Evolutionary conservation across 2,797 vertebrate genomes (phyloP).

Genomic region (Apogon hyalosoma): DNA sequence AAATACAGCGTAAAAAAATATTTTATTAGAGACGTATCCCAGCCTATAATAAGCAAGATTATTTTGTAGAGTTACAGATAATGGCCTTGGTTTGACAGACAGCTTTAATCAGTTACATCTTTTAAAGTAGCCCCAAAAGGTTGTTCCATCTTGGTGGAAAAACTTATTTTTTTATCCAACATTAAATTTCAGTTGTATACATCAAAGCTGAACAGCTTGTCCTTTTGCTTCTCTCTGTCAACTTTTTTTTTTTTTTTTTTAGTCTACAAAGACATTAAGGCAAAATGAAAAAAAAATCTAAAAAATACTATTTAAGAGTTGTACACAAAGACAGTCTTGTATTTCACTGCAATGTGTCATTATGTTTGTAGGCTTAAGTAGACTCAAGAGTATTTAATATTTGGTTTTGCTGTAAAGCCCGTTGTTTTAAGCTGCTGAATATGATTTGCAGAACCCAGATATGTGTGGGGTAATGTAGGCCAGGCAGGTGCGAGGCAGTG

Average conservation of each 20-base stretch:
- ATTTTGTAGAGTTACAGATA: background rate
- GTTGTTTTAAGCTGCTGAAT: constrained; percentile 66
- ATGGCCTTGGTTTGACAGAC: background rate
- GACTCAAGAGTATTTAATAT: constrained; percentile 38
- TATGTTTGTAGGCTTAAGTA: constrained; percentile 19
- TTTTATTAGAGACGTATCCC: background rate
- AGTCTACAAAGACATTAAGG: background rate
- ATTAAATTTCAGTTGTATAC: background rate
- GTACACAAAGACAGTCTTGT: background rate
- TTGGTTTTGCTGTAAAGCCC: constrained; percentile 48
- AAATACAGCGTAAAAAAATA: background rate
- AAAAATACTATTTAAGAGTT: no score
- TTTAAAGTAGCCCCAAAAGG: background rate
- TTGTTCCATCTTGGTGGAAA: background rate
- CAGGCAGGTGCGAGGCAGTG: constrained; percentile 70
- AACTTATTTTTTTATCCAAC: background rate
- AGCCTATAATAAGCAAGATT: background rate
- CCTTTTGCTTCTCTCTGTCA: background rate
- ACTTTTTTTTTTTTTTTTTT: background rate
- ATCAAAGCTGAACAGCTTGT: background rate
- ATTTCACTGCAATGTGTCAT: constrained; percentile 5
- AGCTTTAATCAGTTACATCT: background rate
- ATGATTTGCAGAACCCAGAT: constrained; percentile 62
- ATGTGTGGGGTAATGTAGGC: constrained; percentile 63
- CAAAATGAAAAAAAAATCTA: no score